A percentile compares a stretch with the other conserved stretches of the same genome.
phyloP scores from a whole-genome alignment of 2,888 invertebrate species.

The Oligia strigilis region DNA sequence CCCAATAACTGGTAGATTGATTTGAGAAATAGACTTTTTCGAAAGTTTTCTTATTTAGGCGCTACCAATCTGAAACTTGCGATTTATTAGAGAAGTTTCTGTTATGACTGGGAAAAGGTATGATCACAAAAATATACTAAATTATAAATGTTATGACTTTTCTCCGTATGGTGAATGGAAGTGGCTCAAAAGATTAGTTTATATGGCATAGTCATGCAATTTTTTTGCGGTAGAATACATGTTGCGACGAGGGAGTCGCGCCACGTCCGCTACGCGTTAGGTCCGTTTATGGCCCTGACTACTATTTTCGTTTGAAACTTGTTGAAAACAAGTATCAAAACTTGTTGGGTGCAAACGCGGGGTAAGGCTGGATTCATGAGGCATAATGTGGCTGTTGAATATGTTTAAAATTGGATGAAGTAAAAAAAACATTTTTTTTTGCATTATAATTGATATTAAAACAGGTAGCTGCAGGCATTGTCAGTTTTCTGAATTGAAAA shows the following conservation, averaged over 20 bases:
- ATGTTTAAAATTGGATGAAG: neutral
- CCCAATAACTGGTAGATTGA: constrained; percentile 38
- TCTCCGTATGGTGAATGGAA: neutral
- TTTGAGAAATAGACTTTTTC: constrained; percentile 34
- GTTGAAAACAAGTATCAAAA: neutral
- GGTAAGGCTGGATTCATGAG: neutral
- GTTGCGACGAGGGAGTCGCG: too few species aligned
- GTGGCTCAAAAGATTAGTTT: neutral
- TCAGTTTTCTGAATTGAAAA: neutral
- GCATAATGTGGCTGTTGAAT: neutral
- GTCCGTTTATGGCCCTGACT: too few species aligned
- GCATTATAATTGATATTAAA: too few species aligned
- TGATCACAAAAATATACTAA: neutral
- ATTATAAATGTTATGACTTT: neutral
- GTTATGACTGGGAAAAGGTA: constrained; percentile 19
- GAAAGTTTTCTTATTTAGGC: constrained; percentile 41
- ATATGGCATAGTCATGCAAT: neutral
- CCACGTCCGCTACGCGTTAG: too few species aligned
- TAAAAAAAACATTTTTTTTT: neutral
- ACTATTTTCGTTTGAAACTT: neutral
- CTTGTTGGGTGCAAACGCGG: neutral
- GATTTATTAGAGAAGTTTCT: constrained; percentile 43
- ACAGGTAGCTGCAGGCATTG: neutral
- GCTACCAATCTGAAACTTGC: constrained; percentile 5
- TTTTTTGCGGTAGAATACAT: too few species aligned